These are phyloP conservation scores for Parasteatoda lunata DNA, from an alignment of 2,888 invertebrate genomes.

Conservation along the genomic window DNA sequence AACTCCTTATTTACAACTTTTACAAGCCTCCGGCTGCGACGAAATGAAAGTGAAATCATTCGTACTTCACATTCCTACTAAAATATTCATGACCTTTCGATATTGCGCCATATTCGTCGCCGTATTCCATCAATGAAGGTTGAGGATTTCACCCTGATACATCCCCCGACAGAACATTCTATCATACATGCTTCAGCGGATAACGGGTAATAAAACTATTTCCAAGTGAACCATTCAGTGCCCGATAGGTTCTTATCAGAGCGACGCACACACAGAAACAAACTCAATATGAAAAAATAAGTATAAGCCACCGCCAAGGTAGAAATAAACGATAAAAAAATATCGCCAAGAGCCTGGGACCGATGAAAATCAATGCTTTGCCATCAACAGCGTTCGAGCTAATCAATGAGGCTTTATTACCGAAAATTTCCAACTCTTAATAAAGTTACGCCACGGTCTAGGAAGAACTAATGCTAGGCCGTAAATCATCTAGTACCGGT, in stretches of 20 bases:
- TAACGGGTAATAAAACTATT: conserved; percentile 40
- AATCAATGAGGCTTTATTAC: conserved; percentile 64
- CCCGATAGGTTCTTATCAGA: conserved; percentile 44
- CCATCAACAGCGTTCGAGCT: conserved; percentile 17
- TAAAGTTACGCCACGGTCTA: conserved; percentile 52
- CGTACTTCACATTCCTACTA: conserved; percentile 9
- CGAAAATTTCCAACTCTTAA: conserved; percentile 63
- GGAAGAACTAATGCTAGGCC: conserved; percentile 41
- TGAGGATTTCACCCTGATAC: conserved; percentile 3
- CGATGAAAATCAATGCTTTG: conserved; percentile 45
- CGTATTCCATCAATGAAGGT: neutral
- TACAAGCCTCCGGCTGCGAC: neutral
- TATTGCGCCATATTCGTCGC: neutral
- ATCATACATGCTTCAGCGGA: conserved; percentile 36
- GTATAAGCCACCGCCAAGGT: neutral
- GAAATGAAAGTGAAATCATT: neutral
- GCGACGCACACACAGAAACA: conserved; percentile 32
- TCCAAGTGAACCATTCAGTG: conserved; percentile 33
- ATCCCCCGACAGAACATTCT: conserved; percentile 19
- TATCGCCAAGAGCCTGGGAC: conserved; percentile 16
- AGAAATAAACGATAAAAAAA: conserved; percentile 10
- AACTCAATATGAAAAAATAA: conserved; percentile 16
- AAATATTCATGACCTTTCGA: conserved; percentile 33
- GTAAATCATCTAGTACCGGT: conserved; percentile 37
- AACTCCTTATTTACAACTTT: neutral